A percentile compares a stretch with the other conserved stretches of the same genome.
Conservation (phyloP, 1,140 invertebrate genomes). For the Drosophila tristis region DNA sequence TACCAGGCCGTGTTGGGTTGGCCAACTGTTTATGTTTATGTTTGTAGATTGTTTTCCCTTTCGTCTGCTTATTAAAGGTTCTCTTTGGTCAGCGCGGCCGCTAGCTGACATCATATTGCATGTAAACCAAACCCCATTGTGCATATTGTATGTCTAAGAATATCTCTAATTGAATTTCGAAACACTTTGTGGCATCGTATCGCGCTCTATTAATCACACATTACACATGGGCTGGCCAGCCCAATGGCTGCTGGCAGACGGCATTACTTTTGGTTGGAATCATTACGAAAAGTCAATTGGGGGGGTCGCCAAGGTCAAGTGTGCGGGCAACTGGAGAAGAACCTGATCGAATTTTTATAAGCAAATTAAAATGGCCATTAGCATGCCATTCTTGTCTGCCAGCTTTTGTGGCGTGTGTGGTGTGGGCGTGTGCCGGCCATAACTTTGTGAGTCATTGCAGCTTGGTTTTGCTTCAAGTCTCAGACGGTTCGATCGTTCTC, state of each 20-base stretch:
- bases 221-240: constrained; percentile 16
- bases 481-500: constrained; percentile 38
- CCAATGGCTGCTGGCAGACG: not conserved
- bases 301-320: constrained; percentile 42
- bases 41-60: constrained; percentile 8
- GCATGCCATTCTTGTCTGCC: constrained; percentile 47
- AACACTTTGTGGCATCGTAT: constrained; percentile 10
- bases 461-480: constrained; percentile 44
- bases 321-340: constrained; percentile 29
- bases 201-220: constrained; percentile 38
- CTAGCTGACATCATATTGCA: constrained; percentile 45
- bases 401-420: constrained; percentile 19
- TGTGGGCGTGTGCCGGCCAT: constrained; percentile 46
- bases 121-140: constrained; percentile 22
- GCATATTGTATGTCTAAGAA: not conserved
- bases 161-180: constrained; percentile 24
- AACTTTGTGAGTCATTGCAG: constrained; percentile 61
- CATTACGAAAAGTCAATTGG: constrained; percentile 52
- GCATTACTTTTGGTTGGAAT: constrained; percentile 1
- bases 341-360: constrained; percentile 22
- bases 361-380: constrained; percentile 19
- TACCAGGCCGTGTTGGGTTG: constrained; percentile 23
- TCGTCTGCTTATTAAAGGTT: not conserved
- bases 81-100: constrained; percentile 21
- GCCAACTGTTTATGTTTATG: constrained; percentile 36